phyloP scores from a whole-genome alignment of 2,113 vertebrate genomes.

The Rostratula benghalensis region DNA sequence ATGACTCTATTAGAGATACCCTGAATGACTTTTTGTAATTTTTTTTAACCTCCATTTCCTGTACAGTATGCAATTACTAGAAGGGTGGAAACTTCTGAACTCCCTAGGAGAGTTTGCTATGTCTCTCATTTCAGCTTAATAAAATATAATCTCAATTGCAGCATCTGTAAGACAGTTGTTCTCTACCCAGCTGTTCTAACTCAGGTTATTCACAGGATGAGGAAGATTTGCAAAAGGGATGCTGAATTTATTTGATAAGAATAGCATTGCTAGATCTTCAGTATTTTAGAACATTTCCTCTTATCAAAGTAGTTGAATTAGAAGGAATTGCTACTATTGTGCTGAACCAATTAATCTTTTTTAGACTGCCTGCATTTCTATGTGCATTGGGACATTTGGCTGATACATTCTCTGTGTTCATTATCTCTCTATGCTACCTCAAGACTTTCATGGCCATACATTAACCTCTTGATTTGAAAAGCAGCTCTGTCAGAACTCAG shows the following conservation, averaged over 20 bases:
- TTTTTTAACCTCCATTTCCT: constrained; percentile 75
- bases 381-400: background rate
- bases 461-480: background rate
- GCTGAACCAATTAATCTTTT: background rate
- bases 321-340: background rate
- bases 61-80: constrained; percentile 71
- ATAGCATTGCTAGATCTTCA: background rate
- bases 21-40: constrained; percentile 65
- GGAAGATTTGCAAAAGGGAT: constrained; percentile 8
- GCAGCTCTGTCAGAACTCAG: background rate
- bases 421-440: background rate
- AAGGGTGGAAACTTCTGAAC: constrained; percentile 77
- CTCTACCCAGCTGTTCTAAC: constrained; percentile 68
- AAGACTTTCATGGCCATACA: background rate
- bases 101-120: constrained; percentile 74
- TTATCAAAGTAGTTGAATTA: background rate
- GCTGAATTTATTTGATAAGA: background rate
- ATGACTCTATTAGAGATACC: constrained; percentile 63
- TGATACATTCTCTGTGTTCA: background rate
- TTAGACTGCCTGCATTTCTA: background rate
- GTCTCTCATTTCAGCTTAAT: constrained; percentile 78
- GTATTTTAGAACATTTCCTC: background rate
- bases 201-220: constrained; percentile 55
- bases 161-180: constrained; percentile 73
- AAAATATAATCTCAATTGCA: constrained; percentile 76